Conservation (phyloP, 2,888 invertebrate species). For the Acholoe squamosa region DNA sequence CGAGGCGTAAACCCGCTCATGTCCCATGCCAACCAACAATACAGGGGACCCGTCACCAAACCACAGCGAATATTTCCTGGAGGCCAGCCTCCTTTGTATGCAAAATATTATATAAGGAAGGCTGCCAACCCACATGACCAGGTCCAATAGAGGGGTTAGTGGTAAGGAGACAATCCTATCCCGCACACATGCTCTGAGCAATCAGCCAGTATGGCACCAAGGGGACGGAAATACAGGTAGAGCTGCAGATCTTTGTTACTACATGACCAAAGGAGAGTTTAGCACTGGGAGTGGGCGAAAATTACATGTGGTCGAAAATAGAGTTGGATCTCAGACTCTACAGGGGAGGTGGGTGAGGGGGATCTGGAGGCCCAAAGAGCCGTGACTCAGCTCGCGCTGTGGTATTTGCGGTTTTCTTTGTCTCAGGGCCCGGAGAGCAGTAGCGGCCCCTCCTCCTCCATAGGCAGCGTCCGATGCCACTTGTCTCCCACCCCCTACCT, state of each 20-base stretch:
- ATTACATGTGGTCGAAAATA: slow-evolving; percentile 52
- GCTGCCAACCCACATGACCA: neutral
- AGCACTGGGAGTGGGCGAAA: neutral
- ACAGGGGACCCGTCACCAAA: slow-evolving; percentile 9
- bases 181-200: neutral
- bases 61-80: slow-evolving; percentile 40
- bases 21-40: slow-evolving; percentile 29
- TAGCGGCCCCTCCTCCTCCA: neutral
- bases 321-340: slow-evolving; percentile 1
- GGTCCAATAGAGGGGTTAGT: too few relatives aligned
- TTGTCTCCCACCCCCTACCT: neutral
- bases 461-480: neutral
- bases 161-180: neutral
- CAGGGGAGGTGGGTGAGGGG: neutral
- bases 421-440: slow-evolving; percentile 54
- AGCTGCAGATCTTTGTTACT: too few relatives aligned
- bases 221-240: too few relatives aligned
- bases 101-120: slow-evolving; percentile 50
- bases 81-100: slow-evolving; percentile 29
- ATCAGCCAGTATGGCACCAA: too few relatives aligned
- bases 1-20: slow-evolving; percentile 19
- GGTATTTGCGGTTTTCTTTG: slow-evolving; percentile 59
- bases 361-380: neutral
- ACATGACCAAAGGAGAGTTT: too few relatives aligned
- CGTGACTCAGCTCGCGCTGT: slow-evolving; percentile 32